These are phyloP conservation scores for Germaria angustata DNA, from an alignment of 2,888 invertebrate species.

Conservation along the genomic window DNA sequence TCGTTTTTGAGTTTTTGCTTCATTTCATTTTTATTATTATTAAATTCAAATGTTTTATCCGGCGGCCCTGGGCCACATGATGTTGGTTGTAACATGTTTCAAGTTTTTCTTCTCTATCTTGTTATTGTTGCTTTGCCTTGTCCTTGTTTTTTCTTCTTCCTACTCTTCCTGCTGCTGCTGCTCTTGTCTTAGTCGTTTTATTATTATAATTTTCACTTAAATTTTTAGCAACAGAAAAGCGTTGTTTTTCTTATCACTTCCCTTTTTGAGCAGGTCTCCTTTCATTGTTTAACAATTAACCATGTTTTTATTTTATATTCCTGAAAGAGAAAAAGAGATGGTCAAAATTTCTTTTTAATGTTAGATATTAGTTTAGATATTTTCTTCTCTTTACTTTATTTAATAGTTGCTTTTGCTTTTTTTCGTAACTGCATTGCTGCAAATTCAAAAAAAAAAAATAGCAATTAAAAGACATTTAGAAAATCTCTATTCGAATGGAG, in stretches of 20 bases:
- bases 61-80: constrained; percentile 80
- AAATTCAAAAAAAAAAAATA: constrained; percentile 12
- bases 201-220: constrained; percentile 34
- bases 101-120: constrained; percentile 54
- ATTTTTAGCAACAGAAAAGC: constrained; percentile 16
- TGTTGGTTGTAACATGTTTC: constrained; percentile 78
- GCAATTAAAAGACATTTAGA: constrained; percentile 19
- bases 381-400: neutral
- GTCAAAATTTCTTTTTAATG: constrained; percentile 19
- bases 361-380: constrained; percentile 28
- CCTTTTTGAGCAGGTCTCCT: constrained; percentile 50
- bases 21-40: constrained; percentile 52
- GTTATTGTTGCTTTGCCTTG: constrained; percentile 42
- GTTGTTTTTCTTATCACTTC: constrained; percentile 58
- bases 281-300: constrained; percentile 76
- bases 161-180: constrained; percentile 39
- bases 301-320: constrained; percentile 67
- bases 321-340: constrained; percentile 20
- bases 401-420: constrained; percentile 4
- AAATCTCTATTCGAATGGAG: neutral
- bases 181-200: neutral
- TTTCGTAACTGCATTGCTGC: constrained; percentile 20
- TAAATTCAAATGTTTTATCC: constrained; percentile 62
- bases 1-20: constrained; percentile 23
- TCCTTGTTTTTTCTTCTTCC: constrained; percentile 44